Evolutionary conservation across 2,797 vertebrate species (phyloP), one percentile per base, ranked within the genome.

Genomic region (Labeo calbasu): DNA sequence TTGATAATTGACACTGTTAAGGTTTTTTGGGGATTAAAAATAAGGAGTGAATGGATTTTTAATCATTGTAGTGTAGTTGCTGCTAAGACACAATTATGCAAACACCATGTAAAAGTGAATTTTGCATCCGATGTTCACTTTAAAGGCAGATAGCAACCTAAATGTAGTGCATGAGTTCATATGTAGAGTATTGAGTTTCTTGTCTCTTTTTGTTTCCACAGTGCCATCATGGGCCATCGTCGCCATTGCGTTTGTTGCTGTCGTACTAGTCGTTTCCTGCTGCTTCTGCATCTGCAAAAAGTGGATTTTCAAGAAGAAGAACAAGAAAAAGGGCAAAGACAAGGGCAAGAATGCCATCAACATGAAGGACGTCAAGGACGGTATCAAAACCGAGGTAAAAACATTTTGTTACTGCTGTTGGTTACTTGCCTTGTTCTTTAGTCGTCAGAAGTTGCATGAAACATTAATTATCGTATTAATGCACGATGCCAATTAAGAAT

Each of bases 281-380:
- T 99, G 98, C 95, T 99, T 99, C 95, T 99, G 98, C 92, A 88
- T 99, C 93, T 99, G 98, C 96, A 99, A 99, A 96, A 99, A 99
- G 93, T 99, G 98, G 93, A 97, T 99, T 91, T 98, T 99, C 95
- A 99, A 99, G 96, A 99, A 99, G 97, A 99, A 99, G 95, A 99
- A 99, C 95, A 99, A 99, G 96, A 99, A 99, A 98, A 99, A 99
- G 96, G 97, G 97, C 86, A 99, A 99, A 91, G 98, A 99, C 92
- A 99, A 99, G 94, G 98, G 98, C 86, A 99, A 99, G 92, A 99
- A 99, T 86, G 98, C 98, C 92, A 99, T 99, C 91, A 99, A 99
- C 94, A 99, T 99, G 98, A 99, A 95, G 95, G 98, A 99, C 73
- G 98, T 99, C 84, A 97, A 95, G 84, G 98, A 99, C 83, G 95